Conservation (phyloP, 2,888 invertebrate species). For the Torymus texanus region DNA sequence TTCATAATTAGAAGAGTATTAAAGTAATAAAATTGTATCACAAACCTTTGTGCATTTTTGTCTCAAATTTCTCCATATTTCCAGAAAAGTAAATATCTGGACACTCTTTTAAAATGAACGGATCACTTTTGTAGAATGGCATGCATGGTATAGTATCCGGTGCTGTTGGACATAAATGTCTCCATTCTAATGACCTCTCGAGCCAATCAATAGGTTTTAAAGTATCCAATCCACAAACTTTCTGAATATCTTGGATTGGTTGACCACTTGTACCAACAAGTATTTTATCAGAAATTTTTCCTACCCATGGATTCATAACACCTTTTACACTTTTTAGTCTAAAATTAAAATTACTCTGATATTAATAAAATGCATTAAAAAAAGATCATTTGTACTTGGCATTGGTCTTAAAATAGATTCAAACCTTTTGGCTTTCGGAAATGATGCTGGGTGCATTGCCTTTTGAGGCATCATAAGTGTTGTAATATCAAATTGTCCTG, state of each 20-base stretch:
- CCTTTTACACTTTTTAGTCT: slow-evolving; percentile 84
- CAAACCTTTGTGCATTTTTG: slow-evolving; percentile 81
- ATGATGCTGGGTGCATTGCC: slow-evolving; percentile 87
- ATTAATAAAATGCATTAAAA: slow-evolving; percentile 3
- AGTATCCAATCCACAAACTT: slow-evolving; percentile 81
- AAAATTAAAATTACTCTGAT: slow-evolving; percentile 66
- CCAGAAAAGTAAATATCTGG: slow-evolving; percentile 94
- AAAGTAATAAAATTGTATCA: slow-evolving; percentile 28
- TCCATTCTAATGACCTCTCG: slow-evolving; percentile 88
- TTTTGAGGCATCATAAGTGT: slow-evolving; percentile 95
- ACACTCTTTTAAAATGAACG: slow-evolving; percentile 89
- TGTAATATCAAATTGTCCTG: slow-evolving; percentile 92
- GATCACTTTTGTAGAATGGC: slow-evolving; percentile 88
- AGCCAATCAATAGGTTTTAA: slow-evolving; percentile 82
- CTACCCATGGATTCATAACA: slow-evolving; percentile 88
- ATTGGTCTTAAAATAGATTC: no score
- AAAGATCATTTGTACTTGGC: not conserved
- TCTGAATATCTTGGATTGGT: slow-evolving; percentile 86
- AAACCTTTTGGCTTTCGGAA: slow-evolving; percentile 66
- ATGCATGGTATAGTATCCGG: slow-evolving; percentile 95
- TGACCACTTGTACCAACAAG: slow-evolving; percentile 84
- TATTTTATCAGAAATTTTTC: slow-evolving; percentile 65
- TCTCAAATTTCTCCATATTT: slow-evolving; percentile 85
- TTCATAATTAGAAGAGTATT: not conserved
- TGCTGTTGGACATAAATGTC: slow-evolving; percentile 94